A percentile compares a stretch with the other conserved stretches of the same genome.
phyloP scores from a whole-genome alignment of 2,888 invertebrate genomes.

The Spilosoma lubricipeda region DNA sequence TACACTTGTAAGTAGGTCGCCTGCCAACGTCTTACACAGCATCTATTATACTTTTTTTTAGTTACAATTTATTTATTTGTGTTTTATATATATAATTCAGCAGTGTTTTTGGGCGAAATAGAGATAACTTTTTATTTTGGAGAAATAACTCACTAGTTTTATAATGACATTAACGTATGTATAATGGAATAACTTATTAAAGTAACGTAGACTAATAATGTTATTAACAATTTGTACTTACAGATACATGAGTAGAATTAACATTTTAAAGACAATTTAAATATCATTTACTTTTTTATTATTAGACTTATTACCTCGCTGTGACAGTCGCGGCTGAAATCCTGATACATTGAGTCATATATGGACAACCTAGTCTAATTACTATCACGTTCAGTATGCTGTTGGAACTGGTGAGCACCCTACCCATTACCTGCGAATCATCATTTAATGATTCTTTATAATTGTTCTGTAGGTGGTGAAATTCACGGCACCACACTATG shows the following conservation, averaged over 20 bases:
- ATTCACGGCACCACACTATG: slow-evolving; percentile 70
- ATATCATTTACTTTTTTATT: too few species aligned
- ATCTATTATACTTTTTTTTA: slow-evolving; percentile 38
- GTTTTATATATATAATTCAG: background rate
- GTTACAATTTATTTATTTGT: slow-evolving; percentile 38
- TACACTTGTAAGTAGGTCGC: slow-evolving; percentile 40
- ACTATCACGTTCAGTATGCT: background rate
- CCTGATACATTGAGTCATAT: background rate
- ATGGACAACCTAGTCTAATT: background rate
- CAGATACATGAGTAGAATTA: background rate
- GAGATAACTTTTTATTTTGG: too few species aligned
- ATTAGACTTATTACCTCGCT: too few species aligned
- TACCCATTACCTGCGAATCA: background rate
- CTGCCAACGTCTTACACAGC: slow-evolving; percentile 21
- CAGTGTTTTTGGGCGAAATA: background rate
- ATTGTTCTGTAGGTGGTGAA: slow-evolving; percentile 63
- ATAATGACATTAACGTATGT: background rate
- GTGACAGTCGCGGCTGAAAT: too few species aligned
- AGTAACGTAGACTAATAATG: background rate
- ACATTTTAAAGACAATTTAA: too few species aligned
- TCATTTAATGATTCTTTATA: background rate
- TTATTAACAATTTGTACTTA: background rate
- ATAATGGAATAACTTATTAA: background rate
- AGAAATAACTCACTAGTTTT: too few species aligned
- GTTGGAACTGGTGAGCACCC: too few species aligned